A percentile compares a stretch with the other conserved stretches of the same genome.
These are phyloP conservation scores for Diaperis boleti DNA, from an alignment of 2,888 invertebrate genomes.

Conservation along the genomic window DNA sequence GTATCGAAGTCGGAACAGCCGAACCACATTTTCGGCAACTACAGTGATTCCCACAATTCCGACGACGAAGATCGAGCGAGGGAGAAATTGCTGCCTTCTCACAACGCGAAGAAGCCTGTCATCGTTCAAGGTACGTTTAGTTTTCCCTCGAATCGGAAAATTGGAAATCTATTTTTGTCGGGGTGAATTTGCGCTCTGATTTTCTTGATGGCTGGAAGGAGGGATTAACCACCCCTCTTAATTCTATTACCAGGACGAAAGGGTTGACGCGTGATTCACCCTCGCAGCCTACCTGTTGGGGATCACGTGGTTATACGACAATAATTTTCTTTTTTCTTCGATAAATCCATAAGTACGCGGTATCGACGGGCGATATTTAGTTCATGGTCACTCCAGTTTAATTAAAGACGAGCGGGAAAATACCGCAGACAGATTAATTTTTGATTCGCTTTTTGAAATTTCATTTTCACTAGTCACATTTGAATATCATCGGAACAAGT, in stretches of 20 bases:
- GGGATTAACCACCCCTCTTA: slow-evolving; percentile 8
- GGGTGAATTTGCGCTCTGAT: slow-evolving; percentile 7
- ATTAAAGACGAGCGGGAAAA: slow-evolving; percentile 25
- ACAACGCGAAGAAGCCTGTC: slow-evolving; percentile 41
- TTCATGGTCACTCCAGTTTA: slow-evolving; percentile 41
- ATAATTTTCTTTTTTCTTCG: slow-evolving; percentile 39
- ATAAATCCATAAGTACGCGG: slow-evolving; percentile 43
- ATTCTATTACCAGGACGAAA: slow-evolving; percentile 22
- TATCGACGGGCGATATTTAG: slow-evolving; percentile 44
- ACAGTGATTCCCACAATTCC: slow-evolving; percentile 65
- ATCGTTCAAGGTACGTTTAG: slow-evolving; percentile 40
- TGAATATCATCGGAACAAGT: too few relatives aligned
- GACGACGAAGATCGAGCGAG: slow-evolving; percentile 54
- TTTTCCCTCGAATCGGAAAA: background rate
- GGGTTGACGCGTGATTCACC: slow-evolving; percentile 34
- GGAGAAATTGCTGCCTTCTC: slow-evolving; percentile 55
- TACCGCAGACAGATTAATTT: too few relatives aligned
- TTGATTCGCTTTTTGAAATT: too few relatives aligned
- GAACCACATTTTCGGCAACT: slow-evolving; percentile 65
- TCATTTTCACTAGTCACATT: too few relatives aligned
- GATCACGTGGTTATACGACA: slow-evolving; percentile 33
- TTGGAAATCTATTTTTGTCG: slow-evolving; percentile 12
- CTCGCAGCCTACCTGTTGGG: slow-evolving; percentile 43
- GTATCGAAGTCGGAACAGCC: slow-evolving; percentile 73
- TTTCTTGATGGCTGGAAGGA: background rate